phyloP scores from a whole-genome alignment of 2,888 invertebrate genomes.

The Phaedon cochleariae region DNA sequence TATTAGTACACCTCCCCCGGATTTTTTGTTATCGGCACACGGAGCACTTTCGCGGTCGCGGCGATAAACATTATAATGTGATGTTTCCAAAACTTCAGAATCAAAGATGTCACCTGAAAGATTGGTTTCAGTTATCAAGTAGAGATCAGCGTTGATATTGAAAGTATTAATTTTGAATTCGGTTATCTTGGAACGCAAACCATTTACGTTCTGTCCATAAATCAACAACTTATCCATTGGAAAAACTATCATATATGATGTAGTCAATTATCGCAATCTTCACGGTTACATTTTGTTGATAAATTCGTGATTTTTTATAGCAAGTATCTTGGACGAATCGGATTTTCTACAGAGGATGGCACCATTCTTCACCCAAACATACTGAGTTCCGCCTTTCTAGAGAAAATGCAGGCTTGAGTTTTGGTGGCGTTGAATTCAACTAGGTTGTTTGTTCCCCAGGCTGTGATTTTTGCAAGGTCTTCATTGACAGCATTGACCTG shows the following conservation, averaged over 20 bases:
- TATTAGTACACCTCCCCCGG: slow-evolving; percentile 12
- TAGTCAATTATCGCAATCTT: background rate
- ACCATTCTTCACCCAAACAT: slow-evolving; percentile 5
- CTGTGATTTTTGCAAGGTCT: too few species aligned
- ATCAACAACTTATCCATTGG: slow-evolving; percentile 10
- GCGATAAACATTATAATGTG: slow-evolving; percentile 5
- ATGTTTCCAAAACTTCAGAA: background rate
- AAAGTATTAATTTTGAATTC: background rate
- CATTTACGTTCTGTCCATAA: slow-evolving; percentile 14
- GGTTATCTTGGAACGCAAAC: background rate
- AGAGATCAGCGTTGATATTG: slow-evolving; percentile 2
- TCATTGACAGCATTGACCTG: too few species aligned
- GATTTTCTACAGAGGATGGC: slow-evolving; percentile 1
- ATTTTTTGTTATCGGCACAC: slow-evolving; percentile 5
- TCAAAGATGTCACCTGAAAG: slow-evolving; percentile 1
- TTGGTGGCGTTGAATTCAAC: too few species aligned
- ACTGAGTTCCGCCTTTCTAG: too few species aligned
- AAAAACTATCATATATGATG: background rate
- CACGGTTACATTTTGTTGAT: background rate
- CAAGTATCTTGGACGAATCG: background rate
- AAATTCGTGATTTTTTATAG: background rate
- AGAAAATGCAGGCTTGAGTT: too few species aligned
- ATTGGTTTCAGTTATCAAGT: slow-evolving; percentile 9
- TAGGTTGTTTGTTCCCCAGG: too few species aligned
- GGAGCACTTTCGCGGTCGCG: slow-evolving; percentile 7